Base-by-base conservation (phyloP, 2,888 invertebrate species). In the Dromius quadrimaculatus region DNA sequence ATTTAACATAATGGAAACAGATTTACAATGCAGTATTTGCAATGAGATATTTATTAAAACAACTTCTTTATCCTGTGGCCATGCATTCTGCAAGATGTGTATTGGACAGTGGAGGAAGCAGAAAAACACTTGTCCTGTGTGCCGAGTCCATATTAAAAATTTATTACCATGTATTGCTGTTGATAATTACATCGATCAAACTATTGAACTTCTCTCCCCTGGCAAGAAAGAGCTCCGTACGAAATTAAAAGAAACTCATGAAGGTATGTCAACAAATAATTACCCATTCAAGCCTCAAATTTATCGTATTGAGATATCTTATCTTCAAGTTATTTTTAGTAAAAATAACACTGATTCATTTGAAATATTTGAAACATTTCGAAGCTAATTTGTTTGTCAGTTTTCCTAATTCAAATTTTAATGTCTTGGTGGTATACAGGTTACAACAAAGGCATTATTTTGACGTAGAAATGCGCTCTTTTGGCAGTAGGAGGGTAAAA, bases 1-100 rank as follows among this genome's bases (percentile, higher is more conserved):
- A 23, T 68, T 71, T 38, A 72, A 74, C 41, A 20, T 88, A 11
- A 84, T 90, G 85, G 88, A 92, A 76, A 85, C 85, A 75, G 92
- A 93, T 77, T 82, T 93, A 20, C 89, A 90, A 75, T 93, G 92
- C 79, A 88, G 88, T 73, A 89, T 93, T 65, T 93, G 93, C 77
- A 88, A 88, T 17, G 92, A 93, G 79, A 82, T 92, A 5, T 91
- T 92, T 78, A 85, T 92, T 0, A 84, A 86, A 78, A 88, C 92
- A 0, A 87, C 87, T 2, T 89, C 90, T 0, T 81, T 92, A 9
- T 88, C 86, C 78, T 93, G 93, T 79, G 88, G 89, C 0, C 93
- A 93, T 76, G 89, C 90, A 0, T 92, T 90, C 78, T 93, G 93
- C 78, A 85, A 86, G 72, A 84, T 87, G 75, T 93, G 93, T 76